Evolutionary conservation across 2,113 vertebrate genomes (phyloP), one percentile per base, ranked within the genome.

Genomic region (Myocastor coypus): DNA sequence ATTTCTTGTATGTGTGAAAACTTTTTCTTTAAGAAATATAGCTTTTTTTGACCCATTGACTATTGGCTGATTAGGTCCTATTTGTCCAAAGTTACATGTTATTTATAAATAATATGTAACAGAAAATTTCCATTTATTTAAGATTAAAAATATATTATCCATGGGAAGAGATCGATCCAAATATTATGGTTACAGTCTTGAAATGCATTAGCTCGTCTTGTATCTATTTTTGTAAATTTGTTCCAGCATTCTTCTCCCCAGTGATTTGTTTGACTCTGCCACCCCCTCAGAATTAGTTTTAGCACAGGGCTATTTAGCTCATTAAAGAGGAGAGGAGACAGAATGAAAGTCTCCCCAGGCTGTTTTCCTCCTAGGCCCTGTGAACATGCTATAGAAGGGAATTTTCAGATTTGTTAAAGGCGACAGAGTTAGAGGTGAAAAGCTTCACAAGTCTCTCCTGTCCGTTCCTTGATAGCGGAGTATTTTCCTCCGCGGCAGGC

Each of bases 111-210:
- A 22, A 85, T 17, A 77, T 22, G 1, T 37, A 78, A 26, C 5
- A 89, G 80, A 89, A 46, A 63, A 75, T 89, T 82, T 82, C 10
- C 10, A 81, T 63, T 57, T 87, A 77, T 50, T 81, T 75, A 84
- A 46, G 0, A 59, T 77, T 46, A 77, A 77, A 81, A 81, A 91
- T 66, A 82, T 61, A 71, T 78, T n/a, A 59, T 55, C 28, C 42
- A 89, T 34, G 26, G 61, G 57, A 89, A 87, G 42, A 82, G 8
- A 77, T 46, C 37, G 55, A 85, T 68, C 22, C 32, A 88, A 75
- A 69, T 82, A 1, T 46, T 83, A 69, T 7, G 42, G 26, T 80
- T 81, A 32, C 24, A 64, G 26, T 11, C 34, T 32, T 77, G 2
- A 57, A 64, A 63, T 94, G 57, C 22, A 77, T 68, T 81, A 66